Evolutionary conservation across 30 jellyfish, hydroid and myxozoan species (phyloP), one percentile per base, ranked within the genome.

Genomic region (Euphysa ruthae): DNA sequence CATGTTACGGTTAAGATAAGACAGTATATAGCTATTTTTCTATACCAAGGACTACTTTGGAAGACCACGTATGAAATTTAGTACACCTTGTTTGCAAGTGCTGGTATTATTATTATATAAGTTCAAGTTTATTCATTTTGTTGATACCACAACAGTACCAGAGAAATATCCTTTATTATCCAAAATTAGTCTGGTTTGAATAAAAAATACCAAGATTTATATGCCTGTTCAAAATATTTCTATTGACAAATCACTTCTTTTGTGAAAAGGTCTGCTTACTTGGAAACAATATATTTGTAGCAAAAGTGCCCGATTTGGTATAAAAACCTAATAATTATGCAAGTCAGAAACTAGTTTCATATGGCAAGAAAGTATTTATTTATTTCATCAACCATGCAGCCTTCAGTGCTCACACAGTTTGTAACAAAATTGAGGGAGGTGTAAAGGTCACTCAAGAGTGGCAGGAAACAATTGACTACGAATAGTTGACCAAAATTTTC

Each of bases 241-340:
- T 38, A 38, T 38, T 38, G 52, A 38, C n/a, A n/a, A 38, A n/a
- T 38, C 52, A 38, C 52, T 38, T 38, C n/a, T 38, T 38, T 38
- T 38, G 52, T 38, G n/a, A n/a, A 38, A 38, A 38, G 52, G 52
- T 38, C 52, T 12, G n/a, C 52, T 38, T 8, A 8, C 52, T 38
- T 38, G n/a, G 52, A 38, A 38, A 38, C 52, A 38, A n/a, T 38
- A 29, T 46, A 8, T 8, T 46, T 2, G 60, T 10, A 2, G 60
- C 60, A 46, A 46, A 46, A 46, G 60, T 46, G 60, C 60, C 60
- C 6, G 60, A 46, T 46, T 46, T 46, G 60, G 60, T 10, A 46
- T 46, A 46, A 46, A 46, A 46, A 10, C 10, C 18, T 46, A n/a
- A n/a, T 46, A 5, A 46, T 46, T 46, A 10, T 46, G 60, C 23